Base-by-base conservation (phyloP, 2,797 vertebrate species). In the Leptodactylus fallax region DNA sequence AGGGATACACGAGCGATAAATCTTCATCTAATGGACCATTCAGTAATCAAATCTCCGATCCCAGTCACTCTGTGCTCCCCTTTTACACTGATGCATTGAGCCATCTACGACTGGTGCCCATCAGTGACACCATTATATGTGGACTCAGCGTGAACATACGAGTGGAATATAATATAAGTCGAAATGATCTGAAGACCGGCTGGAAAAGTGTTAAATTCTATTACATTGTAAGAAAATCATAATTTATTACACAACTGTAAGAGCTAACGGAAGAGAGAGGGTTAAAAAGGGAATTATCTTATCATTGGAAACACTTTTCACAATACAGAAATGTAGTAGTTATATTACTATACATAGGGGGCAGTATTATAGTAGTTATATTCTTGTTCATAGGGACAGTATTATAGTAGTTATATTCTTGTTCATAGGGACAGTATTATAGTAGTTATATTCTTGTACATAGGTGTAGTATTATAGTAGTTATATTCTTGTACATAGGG, bases 1-100 rank as follows among this genome's bases (percentile, higher is more conserved):
- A 83, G 81, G 81, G 51, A 9, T 45, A 10, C 19, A 10, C 45
- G 6, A 53, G 5, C 36, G 1, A 36, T 36, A 36, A 36, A 36
- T 36, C 69, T 2, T 10, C 12, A 7, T 7, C 36, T 55, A 7
- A 0, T 19, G 49, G 8, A 51, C 23, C 7, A 8, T 1, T 14
- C 13, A 10, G 3, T 78, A 9, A 3, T 17, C 8, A 6, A 10
- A 3, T 9, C 47, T 6, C 45, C n/a, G 25, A 47, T 61, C 23
- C 21, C 23, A 3, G 3, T 0, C 51, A 27, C 0, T 14, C 0
- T 3, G 76, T 95, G 88, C 86, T 65, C 16, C 90, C 94, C 51
- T 95, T 93, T 90, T 94, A 93, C 84, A 94, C 85, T 2, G 92
- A 92, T 36, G 93, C 92, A 0, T 53, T 51, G 47, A 94, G 93